These are phyloP conservation scores for Eurystomus glaucurus DNA, from an alignment of 2,797 vertebrate genomes.

Conservation along the genomic window DNA sequence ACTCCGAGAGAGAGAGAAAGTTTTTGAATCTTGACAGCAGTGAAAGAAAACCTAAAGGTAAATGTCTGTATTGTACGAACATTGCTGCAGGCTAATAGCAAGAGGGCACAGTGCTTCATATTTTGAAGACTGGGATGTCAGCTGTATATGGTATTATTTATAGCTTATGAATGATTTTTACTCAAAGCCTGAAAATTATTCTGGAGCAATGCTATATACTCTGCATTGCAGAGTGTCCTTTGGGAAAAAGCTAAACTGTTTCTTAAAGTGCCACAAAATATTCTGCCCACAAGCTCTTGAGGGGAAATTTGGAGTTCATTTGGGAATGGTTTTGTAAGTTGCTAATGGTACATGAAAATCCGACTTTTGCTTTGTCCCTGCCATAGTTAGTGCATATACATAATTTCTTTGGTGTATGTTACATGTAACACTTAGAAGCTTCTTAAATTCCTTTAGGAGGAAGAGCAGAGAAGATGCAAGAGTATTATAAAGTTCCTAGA, in stretches of 20 bases:
- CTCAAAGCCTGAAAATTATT: not conserved
- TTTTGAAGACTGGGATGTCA: not conserved
- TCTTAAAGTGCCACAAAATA: not conserved
- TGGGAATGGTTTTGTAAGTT: not conserved
- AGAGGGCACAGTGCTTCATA: not conserved
- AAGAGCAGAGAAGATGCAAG: slow-evolving; percentile 39
- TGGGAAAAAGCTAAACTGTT: not conserved
- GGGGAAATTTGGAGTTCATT: not conserved
- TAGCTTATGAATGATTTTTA: not conserved
- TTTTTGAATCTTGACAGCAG: slow-evolving; percentile 79
- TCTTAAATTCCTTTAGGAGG: slow-evolving; percentile 45
- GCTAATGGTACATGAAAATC: not conserved
- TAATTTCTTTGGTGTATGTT: not conserved
- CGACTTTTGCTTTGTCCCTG: not conserved
- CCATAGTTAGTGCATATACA: not conserved
- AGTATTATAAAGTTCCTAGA: slow-evolving; percentile 21
- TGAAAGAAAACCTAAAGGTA: slow-evolving; percentile 93
- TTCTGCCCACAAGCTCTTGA: not conserved
- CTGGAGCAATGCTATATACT: not conserved
- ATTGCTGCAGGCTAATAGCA: not conserved
- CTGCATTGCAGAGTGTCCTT: not conserved
- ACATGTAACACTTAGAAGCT: not conserved
- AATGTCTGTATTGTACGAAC: not conserved
- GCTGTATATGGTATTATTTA: not conserved
- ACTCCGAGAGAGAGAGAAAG: slow-evolving; percentile 86